Conservation (phyloP, 2,888 invertebrate species). For the Pristionchus mayeri region DNA sequence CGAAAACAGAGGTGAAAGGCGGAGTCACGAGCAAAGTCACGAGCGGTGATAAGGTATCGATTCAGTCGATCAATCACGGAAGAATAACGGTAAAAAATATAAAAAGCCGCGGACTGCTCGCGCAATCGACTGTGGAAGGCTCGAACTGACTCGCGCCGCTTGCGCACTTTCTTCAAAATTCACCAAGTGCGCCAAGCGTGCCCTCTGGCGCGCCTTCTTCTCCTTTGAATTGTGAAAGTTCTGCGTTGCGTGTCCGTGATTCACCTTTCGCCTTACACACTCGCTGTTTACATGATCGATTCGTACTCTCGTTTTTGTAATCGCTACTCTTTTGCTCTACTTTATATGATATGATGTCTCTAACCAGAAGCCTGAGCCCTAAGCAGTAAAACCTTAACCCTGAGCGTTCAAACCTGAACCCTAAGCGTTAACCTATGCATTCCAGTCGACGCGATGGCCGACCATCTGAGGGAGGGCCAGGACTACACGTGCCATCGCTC, state of each 20-base stretch:
- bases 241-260: not conserved
- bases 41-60: not conserved
- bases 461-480: not conserved
- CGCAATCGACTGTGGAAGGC: not conserved
- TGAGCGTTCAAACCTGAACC: too few relatives aligned
- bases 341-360: not conserved
- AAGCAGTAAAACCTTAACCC: too few relatives aligned
- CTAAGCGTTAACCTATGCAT: too few relatives aligned
- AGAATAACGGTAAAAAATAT: too few relatives aligned
- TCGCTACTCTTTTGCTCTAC: not conserved
- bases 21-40: not conserved
- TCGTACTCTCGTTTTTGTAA: conserved; percentile 8
- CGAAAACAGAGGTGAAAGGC: too few relatives aligned
- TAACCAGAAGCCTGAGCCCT: too few relatives aligned
- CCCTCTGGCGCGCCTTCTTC: not conserved
- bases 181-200: not conserved
- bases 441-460: not conserved
- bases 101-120: too few relatives aligned
- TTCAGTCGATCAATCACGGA: not conserved
- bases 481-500: conserved; percentile 1
- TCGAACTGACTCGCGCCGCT: not conserved
- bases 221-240: not conserved
- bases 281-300: conserved; percentile 30
- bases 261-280: conserved; percentile 28
- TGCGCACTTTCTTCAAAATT: not conserved